A percentile compares a stretch with the other conserved stretches of the same genome.
Evolutionary conservation across 2,113 vertebrate species (phyloP).

Genomic region (Oxygymnocypris stewartii): DNA sequence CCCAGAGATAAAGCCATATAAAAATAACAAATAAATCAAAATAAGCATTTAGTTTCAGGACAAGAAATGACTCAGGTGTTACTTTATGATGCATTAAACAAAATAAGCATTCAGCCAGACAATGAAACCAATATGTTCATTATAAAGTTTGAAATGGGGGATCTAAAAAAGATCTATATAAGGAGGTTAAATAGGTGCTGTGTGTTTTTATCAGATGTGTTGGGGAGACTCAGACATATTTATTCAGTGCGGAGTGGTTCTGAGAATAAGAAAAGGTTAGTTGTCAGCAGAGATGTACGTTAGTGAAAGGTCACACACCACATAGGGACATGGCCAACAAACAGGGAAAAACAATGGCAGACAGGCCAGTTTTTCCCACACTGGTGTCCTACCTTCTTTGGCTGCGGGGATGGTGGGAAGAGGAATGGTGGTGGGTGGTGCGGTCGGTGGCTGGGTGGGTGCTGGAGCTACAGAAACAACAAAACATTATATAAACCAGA

Average conservation of each 20-base stretch:
- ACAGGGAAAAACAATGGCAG: conserved; percentile 28
- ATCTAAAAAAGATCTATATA: not conserved
- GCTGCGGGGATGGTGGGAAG: conserved; percentile 58
- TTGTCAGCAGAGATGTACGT: conserved; percentile 52
- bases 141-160: not conserved
- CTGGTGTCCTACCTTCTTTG: conserved; percentile 60
- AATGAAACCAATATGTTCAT: not conserved
- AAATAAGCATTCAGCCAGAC: not conserved
- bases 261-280: conserved; percentile 50
- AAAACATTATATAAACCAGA: conserved; percentile 23
- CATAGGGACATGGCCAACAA: conserved; percentile 29
- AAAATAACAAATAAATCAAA: conserved; percentile 6
- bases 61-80: not conserved
- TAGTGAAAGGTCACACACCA: conserved; percentile 52
- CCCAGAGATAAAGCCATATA: conserved; percentile 14
- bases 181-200: not conserved
- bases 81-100: conserved; percentile 15
- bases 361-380: not conserved
- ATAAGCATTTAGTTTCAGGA: not conserved
- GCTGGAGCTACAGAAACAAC: conserved; percentile 50
- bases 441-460: conserved; percentile 58
- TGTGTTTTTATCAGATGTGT: not conserved
- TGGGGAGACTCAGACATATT: conserved; percentile 19
- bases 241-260: conserved; percentile 19
- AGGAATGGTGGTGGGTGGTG: conserved; percentile 50